Percentiles rank a stretch among this genome's conserved stretches.
These are phyloP conservation scores for Chrysomallon squamiferum DNA, from an alignment of 1,140 invertebrate species.

Conservation along the genomic window DNA sequence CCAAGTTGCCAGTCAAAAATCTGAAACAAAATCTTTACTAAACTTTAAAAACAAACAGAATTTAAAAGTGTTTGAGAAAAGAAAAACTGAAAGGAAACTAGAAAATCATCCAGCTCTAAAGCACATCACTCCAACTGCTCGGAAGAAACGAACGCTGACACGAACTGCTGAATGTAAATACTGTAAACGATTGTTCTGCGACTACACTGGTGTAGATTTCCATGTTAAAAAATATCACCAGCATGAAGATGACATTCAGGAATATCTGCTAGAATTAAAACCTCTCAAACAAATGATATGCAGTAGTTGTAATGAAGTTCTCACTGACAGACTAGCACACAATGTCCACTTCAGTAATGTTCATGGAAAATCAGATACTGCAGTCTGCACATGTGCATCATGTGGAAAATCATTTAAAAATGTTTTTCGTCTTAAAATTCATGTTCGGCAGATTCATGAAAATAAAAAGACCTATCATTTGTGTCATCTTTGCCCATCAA, in stretches of 20 bases:
- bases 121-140: background rate
- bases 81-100: no score
- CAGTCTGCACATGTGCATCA: conserved; percentile 5
- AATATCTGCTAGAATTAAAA: conserved; percentile 27
- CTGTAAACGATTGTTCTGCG: conserved; percentile 32
- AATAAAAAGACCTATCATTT: conserved; percentile 18
- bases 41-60: no score
- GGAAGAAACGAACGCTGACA: conserved; percentile 4
- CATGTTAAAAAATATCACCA: conserved; percentile 37
- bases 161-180: conserved; percentile 25
- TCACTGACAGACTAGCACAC: conserved; percentile 11
- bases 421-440: conserved; percentile 28
- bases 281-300: conserved; percentile 17
- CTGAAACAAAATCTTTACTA: no score
- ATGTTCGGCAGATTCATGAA: conserved; percentile 35
- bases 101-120: no score
- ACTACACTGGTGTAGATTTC: conserved; percentile 30
- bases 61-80: no score
- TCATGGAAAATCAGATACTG: conserved; percentile 10
- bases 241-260: conserved; percentile 17
- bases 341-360: conserved; percentile 18
- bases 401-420: conserved; percentile 37
- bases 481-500: conserved; percentile 38
- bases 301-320: conserved; percentile 12
- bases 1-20: no score